Evolutionary conservation across 2,797 vertebrate genomes (phyloP), one percentile per base, ranked within the genome.

Genomic region (Spondyliosoma cantharus): DNA sequence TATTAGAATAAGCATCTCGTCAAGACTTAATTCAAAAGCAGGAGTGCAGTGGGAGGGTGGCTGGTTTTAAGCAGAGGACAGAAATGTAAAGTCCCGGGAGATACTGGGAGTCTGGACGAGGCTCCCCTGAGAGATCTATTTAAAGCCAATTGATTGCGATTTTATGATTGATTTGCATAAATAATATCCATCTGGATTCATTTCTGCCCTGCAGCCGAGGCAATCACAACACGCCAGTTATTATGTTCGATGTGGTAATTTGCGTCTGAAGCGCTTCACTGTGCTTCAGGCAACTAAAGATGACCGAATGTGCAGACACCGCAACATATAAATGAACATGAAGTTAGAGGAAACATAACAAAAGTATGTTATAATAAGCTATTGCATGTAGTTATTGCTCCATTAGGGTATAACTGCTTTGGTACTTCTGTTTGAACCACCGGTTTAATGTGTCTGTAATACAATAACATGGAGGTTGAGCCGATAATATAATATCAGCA

Each of bases 161-260:
- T 80, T 71, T 54, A 81, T 46, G 52, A 57, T 59, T 63, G 8
- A 84, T 83, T 76, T 74, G 54, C 50, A 78, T 82, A 75, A 80
- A 82, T 77, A 37, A 78, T 64, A 58, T 42, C 48, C n/a, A 7
- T 75, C 54, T 77, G 48, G 84, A 62, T 78, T 43, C 37, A 72
- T 67, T 7, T 22, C 14, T 25, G 8, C 46, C 14, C n/a, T 66
- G 59, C 5, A 68, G 52, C 56, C 66, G 50, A 75, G 43, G 37
- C 64, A 76, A 73, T 81, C 37, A n/a, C 37, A 49, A 22, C 59
- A 24, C 24, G 8, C 11, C 14, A 65, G 43, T 59, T n/a, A 76
- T 65, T 27, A 71, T 14, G 12, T 71, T 61, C 58, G 63, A 58
- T 46, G 22, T 52, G 32, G 19, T 70, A 9, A 81, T 76, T 80